These are phyloP conservation scores for Cherax quadricarinatus DNA, from an alignment of 1,140 invertebrate species.

Conservation along the genomic window DNA sequence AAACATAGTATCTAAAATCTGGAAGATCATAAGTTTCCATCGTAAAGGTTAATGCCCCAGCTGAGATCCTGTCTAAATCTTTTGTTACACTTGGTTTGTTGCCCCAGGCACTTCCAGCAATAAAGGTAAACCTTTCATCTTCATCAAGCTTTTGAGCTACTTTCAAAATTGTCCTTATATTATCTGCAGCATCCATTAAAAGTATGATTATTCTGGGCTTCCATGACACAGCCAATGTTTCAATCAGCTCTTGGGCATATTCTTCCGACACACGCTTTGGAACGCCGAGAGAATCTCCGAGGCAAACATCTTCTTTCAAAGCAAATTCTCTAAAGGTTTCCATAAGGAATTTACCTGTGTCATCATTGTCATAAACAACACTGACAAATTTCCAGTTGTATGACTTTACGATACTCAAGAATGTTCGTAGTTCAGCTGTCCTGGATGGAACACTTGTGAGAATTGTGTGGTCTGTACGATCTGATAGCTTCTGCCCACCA, in stretches of 20 bases:
- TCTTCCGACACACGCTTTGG: conserved; percentile 69
- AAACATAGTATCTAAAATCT: conserved; percentile 76
- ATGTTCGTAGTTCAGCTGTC: conserved; percentile 64
- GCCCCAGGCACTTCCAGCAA: conserved; percentile 70
- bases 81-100: conserved; percentile 62
- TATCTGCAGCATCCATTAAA: conserved; percentile 69
- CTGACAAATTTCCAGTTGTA: conserved; percentile 69
- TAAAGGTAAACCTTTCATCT: conserved; percentile 63
- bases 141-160: conserved; percentile 50
- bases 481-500: conserved; percentile 70
- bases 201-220: conserved; percentile 70
- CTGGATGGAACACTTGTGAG: conserved; percentile 69
- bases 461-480: conserved; percentile 61
- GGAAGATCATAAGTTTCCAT: conserved; percentile 77
- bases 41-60: conserved; percentile 73
- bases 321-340: conserved; percentile 65
- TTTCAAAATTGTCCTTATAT: conserved; percentile 71
- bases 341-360: conserved; percentile 60
- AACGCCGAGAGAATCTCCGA: conserved; percentile 67
- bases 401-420: conserved; percentile 50
- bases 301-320: conserved; percentile 59
- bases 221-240: conserved; percentile 65
- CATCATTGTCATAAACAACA: conserved; percentile 71
- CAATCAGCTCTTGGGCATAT: conserved; percentile 67
- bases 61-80: conserved; percentile 53